Evolutionary conservation across 2,888 invertebrate genomes (phyloP), one percentile per base, ranked within the genome.

Genomic region (Drosophila incognita): DNA sequence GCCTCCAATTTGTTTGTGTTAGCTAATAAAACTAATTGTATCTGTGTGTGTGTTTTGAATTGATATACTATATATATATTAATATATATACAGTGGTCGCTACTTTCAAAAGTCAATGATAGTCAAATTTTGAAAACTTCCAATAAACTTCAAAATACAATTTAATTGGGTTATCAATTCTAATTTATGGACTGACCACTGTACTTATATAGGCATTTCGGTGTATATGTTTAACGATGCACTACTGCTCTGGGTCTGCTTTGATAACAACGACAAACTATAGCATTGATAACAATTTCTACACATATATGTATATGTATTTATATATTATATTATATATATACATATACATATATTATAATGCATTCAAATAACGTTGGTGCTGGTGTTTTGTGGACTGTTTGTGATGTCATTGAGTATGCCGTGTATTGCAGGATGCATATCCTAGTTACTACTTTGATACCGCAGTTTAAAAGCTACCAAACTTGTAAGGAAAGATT

Each of bases 21-120:
- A 56, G 60, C 69, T 69, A 69, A 70, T 71, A 71, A 48, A 71
- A 70, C 63, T 69, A 68, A 69, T 35, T 54, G 59, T 69, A 21
- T 57, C n/a, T 29, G 29, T 21, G 21, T 21, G 18, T 6, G 27
- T 27, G 27, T 6, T 29, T 21, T 11, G 33, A 33, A 7, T 56
- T n/a, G 18, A 66, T 65, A 67, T 67, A 52, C 40, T 62, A 46
- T 52, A 61, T 62, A 52, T 21, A 38, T 49, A 38, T 53, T 49
- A 40, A 33, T 29, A 13, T 18, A 18, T 8, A 13, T 31, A 40
- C 21, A 42, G 21, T 40, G 57, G 57, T 57, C 42, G 42, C 10
- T 15, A 21, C 31, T 2, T 31, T 33, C 13, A 33, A 13, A 7
- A 15, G 46, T 24, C 29, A 51, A 18, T 51, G n/a, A 2, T 51